phyloP scores from a whole-genome alignment of 1,140 invertebrate genomes.

The Scaptomyza montana region DNA sequence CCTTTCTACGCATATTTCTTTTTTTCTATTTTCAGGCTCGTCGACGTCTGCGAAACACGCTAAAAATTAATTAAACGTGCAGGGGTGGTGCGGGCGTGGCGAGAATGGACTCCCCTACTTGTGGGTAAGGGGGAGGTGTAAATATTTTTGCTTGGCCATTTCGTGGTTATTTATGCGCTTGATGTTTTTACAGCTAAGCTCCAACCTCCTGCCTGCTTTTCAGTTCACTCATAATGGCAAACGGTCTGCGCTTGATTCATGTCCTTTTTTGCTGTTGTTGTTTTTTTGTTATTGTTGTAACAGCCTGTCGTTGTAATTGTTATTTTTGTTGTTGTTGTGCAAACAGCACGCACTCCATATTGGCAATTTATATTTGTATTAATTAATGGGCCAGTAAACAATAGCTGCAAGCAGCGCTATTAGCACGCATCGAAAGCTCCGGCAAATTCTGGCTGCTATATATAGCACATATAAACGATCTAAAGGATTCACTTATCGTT shows the following conservation, averaged over 20 bases:
- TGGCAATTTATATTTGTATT: slow-evolving; percentile 83
- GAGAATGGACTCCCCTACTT: not conserved
- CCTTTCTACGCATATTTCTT: not conserved
- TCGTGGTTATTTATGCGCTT: slow-evolving; percentile 80
- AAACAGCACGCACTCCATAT: slow-evolving; percentile 77
- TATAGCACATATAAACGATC: not conserved
- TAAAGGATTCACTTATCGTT: slow-evolving; percentile 9
- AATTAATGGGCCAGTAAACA: slow-evolving; percentile 82
- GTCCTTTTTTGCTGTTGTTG: slow-evolving; percentile 24
- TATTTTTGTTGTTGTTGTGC: slow-evolving; percentile 29
- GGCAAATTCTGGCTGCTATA: slow-evolving; percentile 13
- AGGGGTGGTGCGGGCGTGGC: slow-evolving; percentile 14
- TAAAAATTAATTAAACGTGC: slow-evolving; percentile 82
- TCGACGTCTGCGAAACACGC: slow-evolving; percentile 67
- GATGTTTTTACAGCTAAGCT: slow-evolving; percentile 38
- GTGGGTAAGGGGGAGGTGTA: slow-evolving; percentile 22
- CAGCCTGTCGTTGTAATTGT: slow-evolving; percentile 9
- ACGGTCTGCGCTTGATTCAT: slow-evolving; percentile 67
- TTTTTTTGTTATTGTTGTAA: slow-evolving; percentile 29
- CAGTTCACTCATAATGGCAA: slow-evolving; percentile 20
- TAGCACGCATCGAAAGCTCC: slow-evolving; percentile 50
- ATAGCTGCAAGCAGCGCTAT: slow-evolving; percentile 79
- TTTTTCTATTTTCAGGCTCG: slow-evolving; percentile 38
- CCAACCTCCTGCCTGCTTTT: not conserved
- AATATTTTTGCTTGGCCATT: slow-evolving; percentile 70